Conservation (phyloP, 2,888 invertebrate genomes). For the Limnephilus marmoratus region DNA sequence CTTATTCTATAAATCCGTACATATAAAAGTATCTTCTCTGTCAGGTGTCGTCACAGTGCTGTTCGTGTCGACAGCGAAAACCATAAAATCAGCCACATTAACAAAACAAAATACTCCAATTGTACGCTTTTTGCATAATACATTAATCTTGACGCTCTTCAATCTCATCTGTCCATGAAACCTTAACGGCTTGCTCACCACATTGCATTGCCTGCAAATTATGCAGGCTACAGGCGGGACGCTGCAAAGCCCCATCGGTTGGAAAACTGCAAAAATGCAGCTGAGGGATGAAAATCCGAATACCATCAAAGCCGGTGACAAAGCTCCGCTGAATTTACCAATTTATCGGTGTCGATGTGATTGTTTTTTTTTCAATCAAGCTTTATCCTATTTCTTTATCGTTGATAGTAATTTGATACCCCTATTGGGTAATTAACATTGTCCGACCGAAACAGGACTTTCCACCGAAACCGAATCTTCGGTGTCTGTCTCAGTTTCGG, state of each 20-base stretch:
- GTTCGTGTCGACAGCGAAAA: neutral
- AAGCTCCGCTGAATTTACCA: neutral
- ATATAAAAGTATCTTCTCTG: too few relatives aligned
- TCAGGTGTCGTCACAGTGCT: too few relatives aligned
- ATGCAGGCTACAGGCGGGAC: slow-evolving; percentile 58
- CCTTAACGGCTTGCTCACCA: slow-evolving; percentile 35
- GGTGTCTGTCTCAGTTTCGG: too few relatives aligned
- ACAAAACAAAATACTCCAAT: neutral
- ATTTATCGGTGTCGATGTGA: neutral
- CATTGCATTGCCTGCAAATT: slow-evolving; percentile 60
- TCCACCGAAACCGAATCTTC: too few relatives aligned
- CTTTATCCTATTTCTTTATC: neutral
- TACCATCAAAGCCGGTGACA: neutral
- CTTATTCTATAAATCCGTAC: too few relatives aligned
- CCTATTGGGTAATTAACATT: neutral
- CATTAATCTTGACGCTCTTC: slow-evolving; percentile 9
- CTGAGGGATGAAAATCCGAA: neutral
- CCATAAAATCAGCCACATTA: neutral
- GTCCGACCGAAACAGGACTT: too few relatives aligned
- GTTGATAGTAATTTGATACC: neutral
- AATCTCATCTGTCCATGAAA: slow-evolving; percentile 41
- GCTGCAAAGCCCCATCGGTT: slow-evolving; percentile 8
- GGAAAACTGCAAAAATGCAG: neutral
- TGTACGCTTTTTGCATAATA: neutral
- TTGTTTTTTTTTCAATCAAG: neutral